Evolutionary conservation across 2,113 vertebrate genomes (phyloP), one percentile per base, ranked within the genome.

Genomic region (Xiphias gladius): DNA sequence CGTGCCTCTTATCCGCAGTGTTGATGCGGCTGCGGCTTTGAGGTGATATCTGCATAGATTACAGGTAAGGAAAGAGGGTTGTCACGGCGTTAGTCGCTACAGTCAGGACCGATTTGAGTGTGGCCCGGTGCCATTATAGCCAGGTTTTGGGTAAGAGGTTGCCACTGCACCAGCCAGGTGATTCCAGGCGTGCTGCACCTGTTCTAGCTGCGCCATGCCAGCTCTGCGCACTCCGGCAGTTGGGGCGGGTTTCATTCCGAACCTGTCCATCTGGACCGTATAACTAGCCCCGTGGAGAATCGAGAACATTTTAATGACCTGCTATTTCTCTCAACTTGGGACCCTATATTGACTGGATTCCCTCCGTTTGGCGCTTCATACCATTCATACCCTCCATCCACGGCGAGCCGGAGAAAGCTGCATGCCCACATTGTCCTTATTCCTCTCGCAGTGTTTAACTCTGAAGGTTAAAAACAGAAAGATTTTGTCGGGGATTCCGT

Each of bases 1-100:
- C 93, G 89, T 90, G 91, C 94, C 93, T 89, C 90, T 86, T 91
- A 93, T 95, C 96, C 93, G 96, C 96, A 96, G 96, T 95, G 95
- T 91, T 92, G 93, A 94, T 96, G 96, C 96, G 95, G 92, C 94
- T 93, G 94, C 86, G 84, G 94, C 89, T 91, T 92, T 93, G 93
- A 95, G 91, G 86, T 94, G 90, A 93, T 91, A 91, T 92, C 93
- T 93, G 90, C 93, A 93, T 84, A 93, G 92, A 93, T 94, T 93
- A 92, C 95, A 96, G 96, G 95, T 96, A 95, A 95, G 95, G 39
- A 82, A 63, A 76, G 66, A 28, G 74, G 79, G 70, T 82, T 75
- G 75, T 59, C 84, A 74, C 71, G 1, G 57, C 48, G 55, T 83
- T 76, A 71, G 66, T 83, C 59, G 3, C n/a, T 55, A 54, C 78